A percentile compares a stretch with the other conserved stretches of the same genome.
phyloP scores from a whole-genome alignment of 2,888 invertebrate genomes.

The Altica lythri region DNA sequence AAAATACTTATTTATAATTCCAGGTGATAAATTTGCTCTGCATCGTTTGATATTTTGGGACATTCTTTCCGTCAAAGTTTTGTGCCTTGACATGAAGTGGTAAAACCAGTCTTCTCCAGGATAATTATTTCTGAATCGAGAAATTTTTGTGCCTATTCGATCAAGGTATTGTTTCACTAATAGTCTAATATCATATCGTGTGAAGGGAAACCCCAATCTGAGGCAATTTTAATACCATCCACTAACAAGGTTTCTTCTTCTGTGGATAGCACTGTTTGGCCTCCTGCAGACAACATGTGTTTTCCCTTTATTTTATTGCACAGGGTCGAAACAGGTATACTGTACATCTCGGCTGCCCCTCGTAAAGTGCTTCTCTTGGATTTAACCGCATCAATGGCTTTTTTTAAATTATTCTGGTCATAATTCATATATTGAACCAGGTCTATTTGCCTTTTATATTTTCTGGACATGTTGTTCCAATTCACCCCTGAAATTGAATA shows the following conservation, averaged over 20 bases:
- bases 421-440: slow-evolving; percentile 1
- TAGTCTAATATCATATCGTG: slow-evolving; percentile 11
- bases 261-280: slow-evolving; percentile 9
- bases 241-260: slow-evolving; percentile 2
- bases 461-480: slow-evolving; percentile 5
- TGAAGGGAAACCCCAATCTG: slow-evolving; percentile 8
- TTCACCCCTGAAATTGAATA: slow-evolving; percentile 2
- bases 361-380: slow-evolving; percentile 3
- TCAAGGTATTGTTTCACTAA: slow-evolving; percentile 7
- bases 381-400: slow-evolving; percentile 6
- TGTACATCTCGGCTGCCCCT: slow-evolving; percentile 1
- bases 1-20: neutral
- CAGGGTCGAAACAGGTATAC: slow-evolving; percentile 1
- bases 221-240: slow-evolving; percentile 6
- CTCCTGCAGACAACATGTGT: too few species aligned
- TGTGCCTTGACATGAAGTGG: neutral
- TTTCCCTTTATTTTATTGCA: slow-evolving; percentile 6
- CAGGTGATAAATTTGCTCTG: neutral
- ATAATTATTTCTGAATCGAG: slow-evolving; percentile 1
- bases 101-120: slow-evolving; percentile 1
- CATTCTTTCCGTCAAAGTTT: neutral
- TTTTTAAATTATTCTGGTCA: neutral
- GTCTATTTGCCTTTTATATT: neutral
- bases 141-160: slow-evolving; percentile 12
- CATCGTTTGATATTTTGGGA: neutral